Base-by-base conservation (phyloP, 2,888 invertebrate species). In the Lamellibrachia satsuma region DNA sequence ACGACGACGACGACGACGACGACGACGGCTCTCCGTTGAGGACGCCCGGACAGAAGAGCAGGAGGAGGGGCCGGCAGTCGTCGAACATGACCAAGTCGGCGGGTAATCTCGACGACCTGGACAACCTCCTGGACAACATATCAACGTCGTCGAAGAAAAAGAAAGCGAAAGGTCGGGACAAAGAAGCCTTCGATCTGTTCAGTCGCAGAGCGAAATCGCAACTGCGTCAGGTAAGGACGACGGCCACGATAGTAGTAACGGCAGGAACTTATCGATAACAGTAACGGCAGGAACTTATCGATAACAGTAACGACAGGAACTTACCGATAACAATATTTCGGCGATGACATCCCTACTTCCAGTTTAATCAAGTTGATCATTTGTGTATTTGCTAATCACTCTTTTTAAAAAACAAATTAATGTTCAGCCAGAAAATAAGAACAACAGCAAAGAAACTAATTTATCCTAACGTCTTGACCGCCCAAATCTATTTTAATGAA, bases 21-120 rank as follows among this genome's bases (percentile, higher is more conserved):
- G 75, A 11, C 91, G 52, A 11, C 52, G 39, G 52, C 9, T 39
- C 91, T 22, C 39, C 91, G 39, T n/a, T 55, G 27, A 55, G 22
- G 11, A 11, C 91, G 9, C 55, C 55, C n/a, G 55, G 52, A 3
- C 52, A 91, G 90, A 91, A 27, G 75, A 92, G 39, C 9, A 75
- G n/a, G 57, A 11, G 27, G 11, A 75, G 52, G 39, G 51, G 60
- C 4, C 27, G 51, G 39, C 55, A 75, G 51, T 8, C 27, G 39
- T 11, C 39, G 11, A 92, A 75, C 27, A 92, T 75, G 52, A 75
- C 91, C 90, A 75, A 92, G 27, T 93, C 93, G 39, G 91, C 92
- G 60, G 93, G 91, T n/a, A 93, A 93, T 90, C 92, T 93, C 22
- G 93, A 93, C 90, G 93, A 93, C 60, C 91, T 93, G 1, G 92